Evolutionary conservation across 2,797 vertebrate species (phyloP), one percentile per base, ranked within the genome.

Genomic region (Molossus alvarezi): DNA sequence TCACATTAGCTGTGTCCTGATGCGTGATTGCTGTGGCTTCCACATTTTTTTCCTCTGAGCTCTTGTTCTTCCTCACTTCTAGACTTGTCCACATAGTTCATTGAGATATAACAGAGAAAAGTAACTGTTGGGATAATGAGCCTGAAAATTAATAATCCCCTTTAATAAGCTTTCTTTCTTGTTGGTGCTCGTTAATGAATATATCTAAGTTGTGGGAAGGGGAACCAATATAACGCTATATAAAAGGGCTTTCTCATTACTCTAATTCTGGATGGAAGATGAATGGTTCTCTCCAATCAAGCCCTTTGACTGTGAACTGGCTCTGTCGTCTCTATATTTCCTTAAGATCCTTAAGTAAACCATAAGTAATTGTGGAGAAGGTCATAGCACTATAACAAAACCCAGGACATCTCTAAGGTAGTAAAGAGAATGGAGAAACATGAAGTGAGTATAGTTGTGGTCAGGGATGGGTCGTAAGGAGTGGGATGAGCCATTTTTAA

Each of bases 141-240:
- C 45, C 60, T 81, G 60, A 92, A 97, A 95, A 91, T 94, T 88
- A 96, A 89, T 95, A 91, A 92, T 95, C 83, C 89, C 17, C 60
- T 90, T 95, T 91, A 93, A 95, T 89, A 94, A 81, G 27, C 48
- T 77, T 84, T 80, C 41, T 90, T 92, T 95, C 65, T 91, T 91
- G 51, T 81, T 91, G 13, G 29, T 94, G 6, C 6, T 75, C 23
- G 89, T 97, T 95, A 92, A 82, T 94, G 83, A 94, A 77, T 94
- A 64, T 62, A 33, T 96, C 55, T 93, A 71, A 69, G 67, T 62
- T 67, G 23, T 55, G 23, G 91, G 45, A 87, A 80, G 41, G 60
- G 17, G 33, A 87, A 57, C 25, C 55, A 95, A 41, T 85, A 20
- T 73, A 73, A 75, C 33, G 21, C 48, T 51, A n/a, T 45, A 77